Base-by-base conservation (phyloP, 1,140 invertebrate species). In the Drosophila pseudoananassae region DNA sequence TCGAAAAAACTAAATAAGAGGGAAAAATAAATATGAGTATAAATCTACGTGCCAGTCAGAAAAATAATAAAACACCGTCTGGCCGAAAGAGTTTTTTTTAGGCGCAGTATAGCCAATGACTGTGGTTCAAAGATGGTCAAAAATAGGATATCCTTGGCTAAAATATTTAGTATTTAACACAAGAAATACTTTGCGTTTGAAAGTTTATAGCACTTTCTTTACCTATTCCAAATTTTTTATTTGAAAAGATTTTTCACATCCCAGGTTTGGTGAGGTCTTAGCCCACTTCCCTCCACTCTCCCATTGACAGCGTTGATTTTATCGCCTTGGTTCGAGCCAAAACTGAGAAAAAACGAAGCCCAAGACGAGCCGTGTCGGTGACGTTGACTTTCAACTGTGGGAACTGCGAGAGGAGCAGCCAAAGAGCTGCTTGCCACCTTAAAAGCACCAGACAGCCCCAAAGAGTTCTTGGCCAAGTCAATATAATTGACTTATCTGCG, bases 401-500 rank as follows among this genome's bases (percentile, higher is more conserved):
- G 82, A 87, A 87, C 57, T 76, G 70, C 55, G 51, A 31, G 66
- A 69, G 66, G 60, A 70, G 66, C 50, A 68, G 55, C 20, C 20
- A 57, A 43, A 45, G 58, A 56, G 59, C 43, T 70, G 56, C 58
- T 68, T 75, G 83, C 78, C 82, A 85, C 82, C 82, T 85, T 57
- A 59, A 81, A 54, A 71, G 83, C 81, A 76, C 66, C 63, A 68
- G 58, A 52, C 71, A 76, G 60, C 51, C 68, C 58, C 53, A 33
- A 52, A 60, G 63, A 64, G 74, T 84, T 83, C 78, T 82, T 78
- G 83, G 78, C 76, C 80, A 76, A 76, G 78, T 87, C 83, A 88
- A 87, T 87, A 87, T 87, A 87, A 87, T 85, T 85, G 82, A 85
- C 82, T 85, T 85, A 85, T 85, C 74, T 77, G 81, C 75, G 69